These are phyloP conservation scores for Triplophysa tibetana DNA, from an alignment of 2,113 vertebrate species.

Conservation along the genomic window DNA sequence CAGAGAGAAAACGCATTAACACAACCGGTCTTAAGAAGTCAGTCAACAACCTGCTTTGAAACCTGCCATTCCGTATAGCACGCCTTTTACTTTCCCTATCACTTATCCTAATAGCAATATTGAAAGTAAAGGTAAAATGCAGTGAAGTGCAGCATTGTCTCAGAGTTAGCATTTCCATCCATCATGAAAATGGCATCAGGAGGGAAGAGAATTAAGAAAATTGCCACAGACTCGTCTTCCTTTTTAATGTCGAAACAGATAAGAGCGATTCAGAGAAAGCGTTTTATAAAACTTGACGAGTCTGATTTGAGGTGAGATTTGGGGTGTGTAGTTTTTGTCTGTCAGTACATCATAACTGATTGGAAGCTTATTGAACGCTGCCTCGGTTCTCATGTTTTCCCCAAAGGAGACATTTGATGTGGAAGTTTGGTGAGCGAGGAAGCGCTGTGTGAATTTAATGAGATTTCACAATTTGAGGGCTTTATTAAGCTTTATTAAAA, in stretches of 20 bases:
- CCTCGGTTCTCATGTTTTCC: background rate
- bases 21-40: background rate
- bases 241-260: conserved; percentile 37
- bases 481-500: conserved; percentile 33
- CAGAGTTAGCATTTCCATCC: conserved; percentile 17
- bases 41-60: conserved; percentile 7
- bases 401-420: conserved; percentile 29
- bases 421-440: conserved; percentile 3
- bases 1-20: conserved; percentile 31
- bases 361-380: conserved; percentile 14
- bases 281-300: background rate
- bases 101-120: conserved; percentile 22
- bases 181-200: conserved; percentile 34
- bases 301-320: conserved; percentile 22
- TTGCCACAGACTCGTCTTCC: conserved; percentile 4
- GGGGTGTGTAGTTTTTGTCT: conserved; percentile 1
- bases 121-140: conserved; percentile 32
- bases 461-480: conserved; percentile 29
- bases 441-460: conserved; percentile 31
- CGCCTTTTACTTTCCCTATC: conserved; percentile 35
- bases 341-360: conserved; percentile 20
- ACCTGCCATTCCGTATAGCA: background rate
- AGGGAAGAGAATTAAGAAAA: conserved; percentile 46
- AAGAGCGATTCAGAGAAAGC: background rate
- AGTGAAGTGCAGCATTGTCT: conserved; percentile 31